Evolutionary conservation across 64 coral and sea anemone genomes (phyloP).

Genomic region (Montipora foliosa): DNA sequence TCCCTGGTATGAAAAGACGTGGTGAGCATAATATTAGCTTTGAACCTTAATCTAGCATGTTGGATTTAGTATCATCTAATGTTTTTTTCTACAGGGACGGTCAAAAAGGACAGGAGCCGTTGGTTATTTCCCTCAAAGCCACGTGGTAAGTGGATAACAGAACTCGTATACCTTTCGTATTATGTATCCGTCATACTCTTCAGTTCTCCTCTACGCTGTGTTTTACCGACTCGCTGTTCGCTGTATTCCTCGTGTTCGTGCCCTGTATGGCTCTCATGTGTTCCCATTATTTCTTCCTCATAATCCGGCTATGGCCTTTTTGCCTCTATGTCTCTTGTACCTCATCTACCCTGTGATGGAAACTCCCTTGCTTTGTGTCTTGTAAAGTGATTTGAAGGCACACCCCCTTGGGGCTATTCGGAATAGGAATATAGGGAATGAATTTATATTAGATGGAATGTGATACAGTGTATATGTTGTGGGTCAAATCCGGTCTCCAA

Average conservation of each 20-base stretch:
- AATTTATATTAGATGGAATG: too few relatives aligned
- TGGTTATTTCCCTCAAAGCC: constrained; percentile 80
- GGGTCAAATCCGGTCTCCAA: too few relatives aligned
- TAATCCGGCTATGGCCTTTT: not conserved
- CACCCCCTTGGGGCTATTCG: too few relatives aligned
- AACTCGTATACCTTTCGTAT: not conserved
- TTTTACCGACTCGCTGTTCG: not conserved
- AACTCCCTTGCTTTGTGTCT: not conserved
- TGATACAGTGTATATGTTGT: too few relatives aligned
- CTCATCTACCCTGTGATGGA: not conserved
- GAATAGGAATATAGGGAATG: too few relatives aligned
- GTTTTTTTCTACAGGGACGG: constrained; percentile 47
- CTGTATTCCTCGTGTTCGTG: not conserved
- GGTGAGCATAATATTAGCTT: not conserved
- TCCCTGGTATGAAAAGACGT: too few relatives aligned
- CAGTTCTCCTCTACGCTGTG: too few relatives aligned
- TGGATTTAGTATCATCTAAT: not conserved
- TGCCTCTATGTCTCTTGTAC: not conserved
- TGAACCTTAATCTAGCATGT: not conserved
- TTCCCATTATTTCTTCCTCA: not conserved
- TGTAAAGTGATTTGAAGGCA: not conserved
- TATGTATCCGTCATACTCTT: too few relatives aligned
- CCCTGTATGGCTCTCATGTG: not conserved
- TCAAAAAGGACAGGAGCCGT: constrained; percentile 59
- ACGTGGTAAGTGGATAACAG: constrained; percentile 36